phyloP scores from a whole-genome alignment of 2,113 vertebrate genomes.

The Desmodus rotundus region DNA sequence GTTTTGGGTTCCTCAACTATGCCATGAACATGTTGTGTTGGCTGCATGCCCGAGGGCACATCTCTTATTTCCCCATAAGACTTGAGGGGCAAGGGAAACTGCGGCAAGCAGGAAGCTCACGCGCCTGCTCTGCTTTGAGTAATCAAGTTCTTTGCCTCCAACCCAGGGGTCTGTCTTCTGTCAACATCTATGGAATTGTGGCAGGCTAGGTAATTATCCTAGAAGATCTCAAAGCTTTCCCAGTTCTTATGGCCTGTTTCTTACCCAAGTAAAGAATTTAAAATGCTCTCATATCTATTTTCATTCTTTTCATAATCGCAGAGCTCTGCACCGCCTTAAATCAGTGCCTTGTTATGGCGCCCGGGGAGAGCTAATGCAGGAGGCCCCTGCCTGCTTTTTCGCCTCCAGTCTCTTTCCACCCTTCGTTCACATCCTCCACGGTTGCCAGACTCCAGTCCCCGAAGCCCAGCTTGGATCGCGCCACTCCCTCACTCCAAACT shows the following conservation, averaged over 20 bases:
- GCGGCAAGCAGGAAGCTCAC: background rate
- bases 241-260: background rate
- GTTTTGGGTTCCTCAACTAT: background rate
- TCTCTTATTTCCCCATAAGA: background rate
- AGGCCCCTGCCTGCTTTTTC: background rate
- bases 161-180: background rate
- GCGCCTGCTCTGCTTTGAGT: background rate
- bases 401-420: background rate
- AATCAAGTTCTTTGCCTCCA: background rate
- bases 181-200: background rate
- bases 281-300: background rate
- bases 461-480: background rate
- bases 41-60: background rate
- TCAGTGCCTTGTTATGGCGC: background rate
- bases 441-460: slow-evolving; percentile 13
- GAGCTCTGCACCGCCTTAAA: background rate
- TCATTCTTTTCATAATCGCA: background rate
- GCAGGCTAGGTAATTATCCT: background rate
- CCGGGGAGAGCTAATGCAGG: background rate
- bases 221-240: background rate
- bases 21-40: background rate
- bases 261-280: background rate
- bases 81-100: background rate
- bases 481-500: background rate
- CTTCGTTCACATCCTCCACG: background rate